phyloP scores from a whole-genome alignment of 1,140 invertebrate species.

The Bombus waltoni region DNA sequence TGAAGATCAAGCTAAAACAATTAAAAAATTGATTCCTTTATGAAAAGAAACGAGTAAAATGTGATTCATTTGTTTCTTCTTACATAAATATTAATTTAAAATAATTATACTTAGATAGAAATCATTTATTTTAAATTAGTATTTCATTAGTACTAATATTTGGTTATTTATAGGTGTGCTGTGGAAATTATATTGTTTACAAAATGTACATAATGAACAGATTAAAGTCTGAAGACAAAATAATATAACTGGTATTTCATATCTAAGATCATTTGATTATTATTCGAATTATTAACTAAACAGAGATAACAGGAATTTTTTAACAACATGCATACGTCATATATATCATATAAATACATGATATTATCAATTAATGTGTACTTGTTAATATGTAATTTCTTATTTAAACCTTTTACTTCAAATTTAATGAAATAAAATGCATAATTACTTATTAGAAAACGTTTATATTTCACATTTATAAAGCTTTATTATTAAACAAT shows the following conservation, averaged over 20 bases:
- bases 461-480: neutral
- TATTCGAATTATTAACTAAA: neutral
- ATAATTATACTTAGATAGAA: too few species aligned
- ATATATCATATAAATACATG: too few species aligned
- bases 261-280: neutral
- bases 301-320: too few species aligned
- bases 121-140: too few species aligned
- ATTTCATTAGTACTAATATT: too few species aligned
- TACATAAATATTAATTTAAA: too few species aligned
- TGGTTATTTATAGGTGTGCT: too few species aligned
- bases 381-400: neutral
- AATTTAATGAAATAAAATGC: neutral
- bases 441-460: neutral
- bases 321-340: too few species aligned
- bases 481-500: neutral
- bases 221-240: neutral
- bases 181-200: too few species aligned
- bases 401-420: neutral
- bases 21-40: neutral
- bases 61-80: neutral
- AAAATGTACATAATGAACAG: too few species aligned
- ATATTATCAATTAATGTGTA: neutral
- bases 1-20: constrained; percentile 83
- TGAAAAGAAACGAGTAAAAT: neutral
- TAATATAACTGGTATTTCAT: neutral